Base-by-base conservation (phyloP, 2,113 vertebrate species). In the Apteryx mantelli region DNA sequence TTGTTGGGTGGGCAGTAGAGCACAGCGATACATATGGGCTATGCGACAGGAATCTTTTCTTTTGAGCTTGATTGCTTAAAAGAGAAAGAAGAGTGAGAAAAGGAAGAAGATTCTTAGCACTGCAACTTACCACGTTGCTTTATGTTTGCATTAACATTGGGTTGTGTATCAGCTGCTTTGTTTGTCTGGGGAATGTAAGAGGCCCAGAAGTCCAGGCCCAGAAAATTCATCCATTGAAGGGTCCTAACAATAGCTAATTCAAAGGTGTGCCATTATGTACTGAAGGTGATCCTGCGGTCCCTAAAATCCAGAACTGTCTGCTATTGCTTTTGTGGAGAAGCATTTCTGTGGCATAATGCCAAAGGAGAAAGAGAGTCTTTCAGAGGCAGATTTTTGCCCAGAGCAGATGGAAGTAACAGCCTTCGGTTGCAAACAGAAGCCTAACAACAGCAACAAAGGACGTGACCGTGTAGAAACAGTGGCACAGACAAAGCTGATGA, bases 401-500 rank as follows among this genome's bases (percentile, higher is more conserved):
- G 19, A 89, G 75, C 94, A 96, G 89, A 89, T 93, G 93, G 91
- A 91, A 95, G 32, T 44, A 76, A 78, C 87, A 96, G 93, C 55
- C 53, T 91, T 82, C 82, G 65, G 75, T 46, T 94, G 63, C 93
- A 97, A 96, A 96, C 85, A 97, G 63, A 93, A 97, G 36, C 66
- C 50, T 77, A 80, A 73, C n/a, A 88, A 87, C 53, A 89, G 63
- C 71, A 83, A 89, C 64, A 91, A 88, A 83, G 82, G 50, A 86
- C 89, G 66, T 1, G 30, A 85, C 22, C 1, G 0, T 76, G 82
- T 80, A 40, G 50, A 91, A 93, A 91, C 85, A 58, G 89, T 77
- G 42, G 44, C 75, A 93, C 7, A 85, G 53, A 69, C 66, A 91
- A 83, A 91, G 63, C 50, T 66, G 78, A 18, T 73, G 40, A 48